Conservation (phyloP, 2,888 invertebrate genomes). For the Himalopsyche tibetana region DNA sequence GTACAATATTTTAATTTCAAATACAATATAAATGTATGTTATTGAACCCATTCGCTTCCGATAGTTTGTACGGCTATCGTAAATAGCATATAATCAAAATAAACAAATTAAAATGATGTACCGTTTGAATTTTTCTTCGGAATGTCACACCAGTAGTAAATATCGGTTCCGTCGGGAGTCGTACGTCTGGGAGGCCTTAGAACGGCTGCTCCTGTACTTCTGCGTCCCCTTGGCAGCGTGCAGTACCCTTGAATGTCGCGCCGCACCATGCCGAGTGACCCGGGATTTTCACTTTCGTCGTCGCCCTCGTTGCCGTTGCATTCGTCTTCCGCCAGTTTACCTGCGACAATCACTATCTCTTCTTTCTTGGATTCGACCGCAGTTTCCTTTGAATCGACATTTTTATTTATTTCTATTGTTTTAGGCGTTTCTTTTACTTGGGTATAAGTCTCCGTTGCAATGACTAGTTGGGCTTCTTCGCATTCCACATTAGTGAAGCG, state of each 20-base stretch:
- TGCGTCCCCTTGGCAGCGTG: conserved; percentile 74
- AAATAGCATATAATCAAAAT: neutral
- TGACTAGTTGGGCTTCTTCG: conserved; percentile 61
- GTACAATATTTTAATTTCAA: no score
- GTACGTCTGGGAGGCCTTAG: conserved; percentile 83
- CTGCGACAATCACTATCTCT: conserved; percentile 39
- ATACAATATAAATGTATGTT: no score
- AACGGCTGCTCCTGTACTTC: conserved; percentile 67
- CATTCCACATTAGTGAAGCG: conserved; percentile 64
- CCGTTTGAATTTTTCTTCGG: conserved; percentile 78
- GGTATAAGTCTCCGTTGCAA: conserved; percentile 61
- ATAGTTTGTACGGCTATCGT: neutral
- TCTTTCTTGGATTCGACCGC: conserved; percentile 50
- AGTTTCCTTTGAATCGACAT: conserved; percentile 53
- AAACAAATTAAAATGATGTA: conserved; percentile 67
- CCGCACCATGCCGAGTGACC: conserved; percentile 63
- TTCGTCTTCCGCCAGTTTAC: conserved; percentile 63
- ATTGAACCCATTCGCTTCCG: no score
- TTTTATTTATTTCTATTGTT: conserved; percentile 64
- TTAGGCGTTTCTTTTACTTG: conserved; percentile 59
- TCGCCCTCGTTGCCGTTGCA: conserved; percentile 67
- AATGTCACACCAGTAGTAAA: conserved; percentile 92
- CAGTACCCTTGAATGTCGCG: conserved; percentile 74
- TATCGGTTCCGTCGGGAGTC: conserved; percentile 89
- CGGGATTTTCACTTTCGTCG: conserved; percentile 67